phyloP scores from a whole-genome alignment of 2,888 invertebrate genomes.

The Diarsia dahlii region DNA sequence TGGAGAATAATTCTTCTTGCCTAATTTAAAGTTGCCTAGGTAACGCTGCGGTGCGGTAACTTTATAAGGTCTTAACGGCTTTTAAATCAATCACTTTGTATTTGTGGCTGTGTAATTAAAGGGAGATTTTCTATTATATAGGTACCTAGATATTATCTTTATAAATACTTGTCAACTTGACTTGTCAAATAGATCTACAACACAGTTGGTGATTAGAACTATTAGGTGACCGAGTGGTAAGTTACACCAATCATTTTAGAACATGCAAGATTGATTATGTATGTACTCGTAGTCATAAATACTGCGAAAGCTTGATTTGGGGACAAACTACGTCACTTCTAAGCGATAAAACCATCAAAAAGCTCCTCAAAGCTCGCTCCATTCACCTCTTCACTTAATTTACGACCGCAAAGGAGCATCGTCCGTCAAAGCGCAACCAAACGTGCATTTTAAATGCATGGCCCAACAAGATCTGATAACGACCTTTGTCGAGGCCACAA shows the following conservation, averaged over 20 bases:
- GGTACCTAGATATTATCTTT: background rate
- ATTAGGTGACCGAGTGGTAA: background rate
- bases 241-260: background rate
- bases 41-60: slow-evolving; percentile 54
- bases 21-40: slow-evolving; percentile 84
- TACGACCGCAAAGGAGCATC: slow-evolving; percentile 66
- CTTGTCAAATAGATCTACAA: background rate
- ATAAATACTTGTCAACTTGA: background rate
- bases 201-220: no score
- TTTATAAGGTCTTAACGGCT: slow-evolving; percentile 48
- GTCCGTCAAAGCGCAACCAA: slow-evolving; percentile 78
- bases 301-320: slow-evolving; percentile 11
- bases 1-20: slow-evolving; percentile 85
- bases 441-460: slow-evolving; percentile 80
- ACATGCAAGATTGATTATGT: background rate
- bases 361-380: slow-evolving; percentile 69
- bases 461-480: slow-evolving; percentile 85
- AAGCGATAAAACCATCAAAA: slow-evolving; percentile 65
- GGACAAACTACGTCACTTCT: slow-evolving; percentile 22
- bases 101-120: slow-evolving; percentile 5
- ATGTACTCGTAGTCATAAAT: slow-evolving; percentile 5
- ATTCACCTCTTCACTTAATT: slow-evolving; percentile 62
- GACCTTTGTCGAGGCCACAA: slow-evolving; percentile 79
- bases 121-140: background rate
- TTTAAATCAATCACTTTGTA: slow-evolving; percentile 48